Evolutionary conservation across 2,888 invertebrate species (phyloP).

Genomic region (Chrysolina americana): DNA sequence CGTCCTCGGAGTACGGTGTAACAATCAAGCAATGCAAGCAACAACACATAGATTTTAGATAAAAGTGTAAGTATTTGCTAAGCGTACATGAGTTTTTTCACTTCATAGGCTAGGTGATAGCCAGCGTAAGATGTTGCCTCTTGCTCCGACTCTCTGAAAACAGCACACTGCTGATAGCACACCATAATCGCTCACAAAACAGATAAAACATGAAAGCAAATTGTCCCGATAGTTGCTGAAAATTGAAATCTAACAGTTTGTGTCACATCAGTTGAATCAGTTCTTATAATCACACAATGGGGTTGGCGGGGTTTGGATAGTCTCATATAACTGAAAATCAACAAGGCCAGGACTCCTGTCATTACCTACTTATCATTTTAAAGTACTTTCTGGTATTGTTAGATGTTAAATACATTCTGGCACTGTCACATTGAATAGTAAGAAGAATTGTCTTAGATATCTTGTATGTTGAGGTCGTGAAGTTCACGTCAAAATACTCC

Average conservation of each 20-base stretch:
- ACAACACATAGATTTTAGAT: slow-evolving; percentile 59
- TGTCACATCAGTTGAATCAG: no score
- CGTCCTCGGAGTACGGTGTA: slow-evolving; percentile 4
- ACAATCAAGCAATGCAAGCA: slow-evolving; percentile 61
- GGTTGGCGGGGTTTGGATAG: no score
- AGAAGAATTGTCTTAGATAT: no score
- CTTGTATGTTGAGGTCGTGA: no score
- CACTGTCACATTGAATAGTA: no score
- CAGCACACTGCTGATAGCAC: slow-evolving; percentile 72
- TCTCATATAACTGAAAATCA: no score
- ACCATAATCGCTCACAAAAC: slow-evolving; percentile 18
- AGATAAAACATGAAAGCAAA: slow-evolving; percentile 14
- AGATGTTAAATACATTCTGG: no score
- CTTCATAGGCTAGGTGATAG: slow-evolving; percentile 99
- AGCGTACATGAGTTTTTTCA: slow-evolving; percentile 99
- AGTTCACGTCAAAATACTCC: no score
- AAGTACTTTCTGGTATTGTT: no score
- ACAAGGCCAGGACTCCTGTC: no score
- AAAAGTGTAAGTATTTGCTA: slow-evolving; percentile 71
- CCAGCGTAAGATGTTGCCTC: slow-evolving; percentile 96
- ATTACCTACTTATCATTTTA: no score
- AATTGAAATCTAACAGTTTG: slow-evolving; percentile 9
- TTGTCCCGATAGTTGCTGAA: slow-evolving; percentile 9
- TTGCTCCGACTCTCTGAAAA: slow-evolving; percentile 90
- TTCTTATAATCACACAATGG: no score